A percentile compares a stretch with the other conserved stretches of the same genome.
Conservation (phyloP, 2,797 vertebrate genomes). For the Falco concolor region DNA sequence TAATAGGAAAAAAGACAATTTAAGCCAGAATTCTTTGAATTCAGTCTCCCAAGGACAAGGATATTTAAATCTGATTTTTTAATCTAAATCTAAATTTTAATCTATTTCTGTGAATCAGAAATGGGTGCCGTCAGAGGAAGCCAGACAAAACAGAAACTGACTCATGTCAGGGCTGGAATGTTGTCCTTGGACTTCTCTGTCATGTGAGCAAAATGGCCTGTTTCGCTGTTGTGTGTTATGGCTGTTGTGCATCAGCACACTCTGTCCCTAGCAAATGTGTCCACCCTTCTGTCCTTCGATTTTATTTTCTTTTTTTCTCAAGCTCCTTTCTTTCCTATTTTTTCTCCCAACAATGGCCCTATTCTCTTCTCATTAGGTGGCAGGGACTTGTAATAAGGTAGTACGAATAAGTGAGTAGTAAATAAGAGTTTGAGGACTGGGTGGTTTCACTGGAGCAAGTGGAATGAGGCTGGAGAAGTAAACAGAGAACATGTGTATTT, state of each 20-base stretch:
- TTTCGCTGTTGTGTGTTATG: background rate
- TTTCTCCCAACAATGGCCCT: background rate
- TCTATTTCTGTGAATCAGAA: background rate
- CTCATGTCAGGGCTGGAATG: background rate
- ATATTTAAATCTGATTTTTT: background rate
- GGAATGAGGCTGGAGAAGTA: background rate
- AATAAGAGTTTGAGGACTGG: background rate
- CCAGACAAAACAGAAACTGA: background rate
- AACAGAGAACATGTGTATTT: background rate
- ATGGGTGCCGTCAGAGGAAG: background rate
- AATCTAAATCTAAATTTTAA: too few species aligned
- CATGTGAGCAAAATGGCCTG: background rate
- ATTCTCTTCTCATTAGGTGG: background rate
- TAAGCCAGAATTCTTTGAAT: background rate
- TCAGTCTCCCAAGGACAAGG: background rate
- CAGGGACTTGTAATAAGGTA: background rate
- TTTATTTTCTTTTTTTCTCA: background rate
- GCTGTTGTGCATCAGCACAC: fast-evolving
- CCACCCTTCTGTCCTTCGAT: background rate
- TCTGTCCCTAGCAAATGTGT: background rate
- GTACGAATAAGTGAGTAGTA: background rate
- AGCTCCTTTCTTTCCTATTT: background rate
- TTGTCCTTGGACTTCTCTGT: background rate
- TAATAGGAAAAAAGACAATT: background rate
- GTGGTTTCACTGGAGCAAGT: background rate